Base-by-base conservation (phyloP, 2,797 vertebrate species). In the Cygnus olor region DNA sequence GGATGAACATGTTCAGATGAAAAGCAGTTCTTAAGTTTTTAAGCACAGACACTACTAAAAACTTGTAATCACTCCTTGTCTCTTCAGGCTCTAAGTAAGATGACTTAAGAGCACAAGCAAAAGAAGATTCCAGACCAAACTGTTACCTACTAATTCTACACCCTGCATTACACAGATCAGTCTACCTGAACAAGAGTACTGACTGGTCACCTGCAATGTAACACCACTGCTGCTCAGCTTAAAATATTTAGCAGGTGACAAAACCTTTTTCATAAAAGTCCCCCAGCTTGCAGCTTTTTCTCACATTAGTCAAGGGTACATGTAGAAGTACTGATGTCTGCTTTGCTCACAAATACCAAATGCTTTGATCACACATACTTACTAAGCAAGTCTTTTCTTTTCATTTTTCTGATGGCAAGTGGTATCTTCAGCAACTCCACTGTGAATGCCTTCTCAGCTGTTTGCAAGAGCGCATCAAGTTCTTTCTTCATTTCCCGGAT, bases 371-470 rank as follows among this genome's bases (percentile, higher is more conserved):
- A 8, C 4, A 1, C 15, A 25, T 51, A 83, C 93, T 96, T 68
- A 97, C 96, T 38, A 4, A 97, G 87, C 51, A 98, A 73, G 19
- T 98, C 98, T 19, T 96, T 96, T 4, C 98, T 95, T 5, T 56
- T 95, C 14, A 98, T 98, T 10, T 95, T 98, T 47, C 98, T 97
- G 20, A 98, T 93, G 13, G 98, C 96, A 4, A 94, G 96, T 0
- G 98, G 98, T 95, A 98, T 96, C 91, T 98, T 98, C 97, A 99
- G 97, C 91, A 98, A 70, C 58, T 99, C 98, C 72, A 99, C 98
- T 2, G 96, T 94, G 7, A 98, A 98, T 0, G 97, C 97, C 68
- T 98, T 97, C 91, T 98, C 98, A 6, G 98, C 96, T 0, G 97
- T 98, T 1, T 97, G 93, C 90, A 98, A 2, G 18, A 97, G 85